Evolutionary conservation across 1,140 invertebrate species (phyloP).

Genomic region (Sinella curviseta): DNA sequence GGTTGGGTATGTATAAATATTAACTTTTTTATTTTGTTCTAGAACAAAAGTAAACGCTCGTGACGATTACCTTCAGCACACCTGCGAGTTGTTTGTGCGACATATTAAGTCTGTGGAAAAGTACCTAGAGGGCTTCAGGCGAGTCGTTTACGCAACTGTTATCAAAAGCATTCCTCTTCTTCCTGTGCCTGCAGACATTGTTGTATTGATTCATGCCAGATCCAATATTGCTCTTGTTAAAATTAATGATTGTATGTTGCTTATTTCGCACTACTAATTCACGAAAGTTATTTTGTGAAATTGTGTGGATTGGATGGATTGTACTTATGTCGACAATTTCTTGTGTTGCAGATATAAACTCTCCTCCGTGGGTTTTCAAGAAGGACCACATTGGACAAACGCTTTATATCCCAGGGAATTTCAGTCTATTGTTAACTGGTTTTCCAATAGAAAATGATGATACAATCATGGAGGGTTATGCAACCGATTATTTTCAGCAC

Average conservation of each 20-base stretch:
- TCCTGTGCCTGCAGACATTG: background rate
- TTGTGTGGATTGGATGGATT: too few relatives aligned
- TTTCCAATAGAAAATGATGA: background rate
- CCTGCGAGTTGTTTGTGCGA: constrained; percentile 25
- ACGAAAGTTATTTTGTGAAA: too few relatives aligned
- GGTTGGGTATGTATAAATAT: too few relatives aligned
- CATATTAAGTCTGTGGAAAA: constrained; percentile 17
- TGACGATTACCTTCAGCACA: background rate
- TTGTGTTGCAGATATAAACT: background rate
- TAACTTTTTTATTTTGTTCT: too few relatives aligned
- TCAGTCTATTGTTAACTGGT: constrained; percentile 24
- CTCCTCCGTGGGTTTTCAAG: background rate
- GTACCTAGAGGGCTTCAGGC: constrained; percentile 19
- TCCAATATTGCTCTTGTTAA: background rate
- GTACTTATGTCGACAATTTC: too few relatives aligned
- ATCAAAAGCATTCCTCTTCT: constrained; percentile 11
- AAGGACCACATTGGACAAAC: constrained; percentile 10
- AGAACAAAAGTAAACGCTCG: background rate
- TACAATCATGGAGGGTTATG: background rate
- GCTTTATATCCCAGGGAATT: constrained; percentile 27
- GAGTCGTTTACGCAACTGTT: constrained; percentile 15
- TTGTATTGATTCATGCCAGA: background rate
- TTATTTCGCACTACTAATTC: too few relatives aligned
- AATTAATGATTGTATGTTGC: background rate
- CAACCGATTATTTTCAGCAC: background rate